Conservation (phyloP, 2,113 vertebrate genomes). For the Ailuropoda melanoleuca region DNA sequence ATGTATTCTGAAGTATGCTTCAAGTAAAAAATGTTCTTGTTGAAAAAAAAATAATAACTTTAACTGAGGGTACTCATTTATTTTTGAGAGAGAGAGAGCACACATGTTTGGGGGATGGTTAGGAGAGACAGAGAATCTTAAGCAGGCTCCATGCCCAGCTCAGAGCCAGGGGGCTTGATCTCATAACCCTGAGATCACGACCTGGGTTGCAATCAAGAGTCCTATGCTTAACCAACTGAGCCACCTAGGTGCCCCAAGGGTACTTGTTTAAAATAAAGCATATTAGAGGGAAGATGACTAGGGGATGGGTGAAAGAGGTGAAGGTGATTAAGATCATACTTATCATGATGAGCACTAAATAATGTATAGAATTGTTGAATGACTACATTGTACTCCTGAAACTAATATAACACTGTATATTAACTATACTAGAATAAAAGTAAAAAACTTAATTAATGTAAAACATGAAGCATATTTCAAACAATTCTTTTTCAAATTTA, state of each 20-base stretch:
- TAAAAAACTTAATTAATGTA: neutral
- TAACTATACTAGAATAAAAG: neutral
- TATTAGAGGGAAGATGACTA: neutral
- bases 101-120: fast-evolving
- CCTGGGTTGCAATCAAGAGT: neutral
- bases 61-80: neutral
- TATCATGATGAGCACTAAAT: neutral
- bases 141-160: neutral
- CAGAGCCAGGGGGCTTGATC: neutral
- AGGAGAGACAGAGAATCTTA: neutral
- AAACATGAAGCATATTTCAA: constrained; percentile 1
- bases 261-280: neutral
- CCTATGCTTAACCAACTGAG: neutral
- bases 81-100: too few species aligned
- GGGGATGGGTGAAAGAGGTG: neutral
- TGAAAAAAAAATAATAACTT: neutral
- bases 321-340: neutral
- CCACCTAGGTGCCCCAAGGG: neutral
- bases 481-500: neutral
- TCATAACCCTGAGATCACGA: neutral
- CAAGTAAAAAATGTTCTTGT: neutral
- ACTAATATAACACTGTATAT: neutral
- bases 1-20: neutral
- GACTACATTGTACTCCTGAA: neutral
- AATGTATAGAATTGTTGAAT: neutral